Evolutionary conservation across 2,113 vertebrate genomes (phyloP).

Genomic region (Lophochroa leadbeateri): DNA sequence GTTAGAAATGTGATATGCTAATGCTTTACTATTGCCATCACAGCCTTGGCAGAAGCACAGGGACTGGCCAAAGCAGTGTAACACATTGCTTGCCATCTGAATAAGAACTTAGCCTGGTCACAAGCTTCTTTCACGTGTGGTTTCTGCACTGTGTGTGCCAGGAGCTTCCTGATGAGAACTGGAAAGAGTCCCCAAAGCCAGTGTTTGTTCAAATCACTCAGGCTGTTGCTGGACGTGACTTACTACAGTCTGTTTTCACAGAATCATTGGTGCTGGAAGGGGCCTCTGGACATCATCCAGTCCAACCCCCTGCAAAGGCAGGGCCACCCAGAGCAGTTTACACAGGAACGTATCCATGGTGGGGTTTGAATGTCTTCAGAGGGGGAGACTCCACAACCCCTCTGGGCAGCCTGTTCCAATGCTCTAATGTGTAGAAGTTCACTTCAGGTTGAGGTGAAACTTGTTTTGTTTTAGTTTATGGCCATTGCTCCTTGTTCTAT

Average conservation of each 20-base stretch:
- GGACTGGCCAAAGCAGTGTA: background rate
- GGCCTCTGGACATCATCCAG: background rate
- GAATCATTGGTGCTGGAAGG: background rate
- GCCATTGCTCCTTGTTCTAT: background rate
- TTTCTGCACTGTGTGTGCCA: conserved; percentile 15
- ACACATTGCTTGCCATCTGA: conserved; percentile 8
- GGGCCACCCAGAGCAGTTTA: background rate
- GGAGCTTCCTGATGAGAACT: conserved; percentile 7
- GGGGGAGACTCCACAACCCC: background rate
- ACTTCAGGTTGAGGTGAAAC: background rate
- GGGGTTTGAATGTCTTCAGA: background rate
- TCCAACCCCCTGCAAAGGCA: background rate
- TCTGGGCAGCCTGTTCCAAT: background rate
- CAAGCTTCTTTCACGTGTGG: conserved; percentile 38
- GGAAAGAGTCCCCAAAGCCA: background rate
- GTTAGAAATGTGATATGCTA: conserved; percentile 60
- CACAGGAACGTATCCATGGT: background rate
- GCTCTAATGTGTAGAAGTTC: background rate
- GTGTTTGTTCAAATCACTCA: background rate
- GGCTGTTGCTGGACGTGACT: background rate
- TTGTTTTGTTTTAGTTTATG: background rate
- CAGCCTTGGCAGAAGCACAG: background rate
- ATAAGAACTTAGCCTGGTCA: conserved; percentile 21
- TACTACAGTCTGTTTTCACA: background rate
- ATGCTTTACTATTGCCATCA: background rate